Conservation (phyloP, 2,888 invertebrate species). For the Cabera pusaria region DNA sequence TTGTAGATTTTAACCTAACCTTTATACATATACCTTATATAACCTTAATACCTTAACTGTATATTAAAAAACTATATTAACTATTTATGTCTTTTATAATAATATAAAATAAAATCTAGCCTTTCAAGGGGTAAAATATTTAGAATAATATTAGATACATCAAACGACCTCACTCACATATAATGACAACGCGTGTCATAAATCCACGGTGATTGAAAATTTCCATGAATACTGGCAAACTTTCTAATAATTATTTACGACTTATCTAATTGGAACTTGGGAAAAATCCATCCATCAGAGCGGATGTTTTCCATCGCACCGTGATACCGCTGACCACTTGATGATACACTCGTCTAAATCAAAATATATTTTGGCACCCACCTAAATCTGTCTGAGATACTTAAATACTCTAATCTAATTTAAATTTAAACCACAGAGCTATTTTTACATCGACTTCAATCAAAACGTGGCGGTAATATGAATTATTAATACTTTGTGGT, state of each 20-base stretch:
- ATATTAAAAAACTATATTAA: no score
- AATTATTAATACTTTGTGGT: conserved; percentile 25
- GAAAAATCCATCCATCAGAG: conserved; percentile 12
- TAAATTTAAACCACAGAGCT: conserved; percentile 25
- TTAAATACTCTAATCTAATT: conserved; percentile 27
- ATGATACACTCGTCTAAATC: conserved; percentile 9
- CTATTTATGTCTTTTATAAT: no score
- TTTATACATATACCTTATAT: no score
- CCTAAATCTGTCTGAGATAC: conserved; percentile 33
- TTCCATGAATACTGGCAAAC: conserved; percentile 1
- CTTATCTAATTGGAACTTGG: conserved; percentile 12
- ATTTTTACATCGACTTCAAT: conserved; percentile 31
- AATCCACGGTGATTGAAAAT: no score
- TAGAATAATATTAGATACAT: no score
- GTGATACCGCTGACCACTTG: conserved; percentile 11
- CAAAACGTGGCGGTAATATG: conserved; percentile 30
- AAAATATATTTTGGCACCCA: conserved; percentile 31
- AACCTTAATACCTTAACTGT: no score
- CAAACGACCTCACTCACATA: no score
- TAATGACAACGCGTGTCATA: no score
- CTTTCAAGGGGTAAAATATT: no score
- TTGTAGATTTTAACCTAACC: no score
- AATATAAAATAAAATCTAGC: no score
- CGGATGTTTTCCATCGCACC: conserved; percentile 21
- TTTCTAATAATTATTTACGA: conserved; percentile 2